Conservation (phyloP, 1,140 invertebrate genomes). For the Xylocopa sonorina region DNA sequence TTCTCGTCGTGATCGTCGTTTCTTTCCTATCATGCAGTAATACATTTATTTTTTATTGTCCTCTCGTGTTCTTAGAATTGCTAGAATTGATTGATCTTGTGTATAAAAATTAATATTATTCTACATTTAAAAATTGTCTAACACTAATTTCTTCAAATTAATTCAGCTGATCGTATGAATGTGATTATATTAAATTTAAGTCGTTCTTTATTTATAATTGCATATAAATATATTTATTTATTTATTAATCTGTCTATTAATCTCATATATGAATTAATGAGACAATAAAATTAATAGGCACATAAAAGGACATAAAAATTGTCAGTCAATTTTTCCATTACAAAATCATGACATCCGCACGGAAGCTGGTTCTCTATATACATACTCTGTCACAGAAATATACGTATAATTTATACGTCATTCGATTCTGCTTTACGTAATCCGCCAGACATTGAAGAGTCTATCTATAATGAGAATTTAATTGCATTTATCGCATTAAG, state of each 20-base stretch:
- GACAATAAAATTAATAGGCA: too few relatives aligned
- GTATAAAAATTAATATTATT: too few relatives aligned
- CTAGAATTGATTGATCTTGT: too few relatives aligned
- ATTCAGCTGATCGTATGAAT: too few relatives aligned
- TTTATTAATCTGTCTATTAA: too few relatives aligned
- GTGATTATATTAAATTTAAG: too few relatives aligned
- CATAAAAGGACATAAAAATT: too few relatives aligned
- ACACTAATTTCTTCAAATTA: not conserved
- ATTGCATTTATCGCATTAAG: not conserved
- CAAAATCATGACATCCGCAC: not conserved
- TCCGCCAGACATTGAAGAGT: not conserved
- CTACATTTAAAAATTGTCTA: too few relatives aligned
- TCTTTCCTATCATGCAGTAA: not conserved
- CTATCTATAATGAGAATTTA: not conserved
- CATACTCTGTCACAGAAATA: not conserved
- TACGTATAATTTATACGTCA: conserved; percentile 22
- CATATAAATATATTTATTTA: too few relatives aligned
- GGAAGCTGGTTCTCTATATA: conserved; percentile 3
- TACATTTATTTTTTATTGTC: not conserved
- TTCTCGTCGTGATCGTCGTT: conserved; percentile 16
- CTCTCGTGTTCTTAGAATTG: too few relatives aligned
- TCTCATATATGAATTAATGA: too few relatives aligned
- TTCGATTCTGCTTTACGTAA: conserved; percentile 59
- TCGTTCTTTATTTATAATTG: too few relatives aligned
- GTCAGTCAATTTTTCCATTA: conserved; percentile 2